These are phyloP conservation scores for Limulus polyphemus DNA, from an alignment of 2,888 invertebrate species.

Conservation along the genomic window DNA sequence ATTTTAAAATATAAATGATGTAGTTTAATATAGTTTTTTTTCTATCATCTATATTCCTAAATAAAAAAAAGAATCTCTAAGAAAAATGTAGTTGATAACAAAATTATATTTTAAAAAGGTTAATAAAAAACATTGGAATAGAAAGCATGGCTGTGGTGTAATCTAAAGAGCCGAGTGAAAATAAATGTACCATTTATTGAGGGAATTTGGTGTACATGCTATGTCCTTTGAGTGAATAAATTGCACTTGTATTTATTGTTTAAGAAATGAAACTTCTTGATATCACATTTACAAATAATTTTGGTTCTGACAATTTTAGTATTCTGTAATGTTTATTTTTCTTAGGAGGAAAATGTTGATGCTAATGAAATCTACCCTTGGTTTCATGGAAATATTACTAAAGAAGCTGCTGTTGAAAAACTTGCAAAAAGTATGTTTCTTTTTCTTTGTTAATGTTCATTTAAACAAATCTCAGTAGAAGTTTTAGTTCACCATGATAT, in stretches of 20 bases:
- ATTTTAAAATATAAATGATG: no score
- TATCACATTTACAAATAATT: slow-evolving; percentile 3
- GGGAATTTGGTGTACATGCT: no score
- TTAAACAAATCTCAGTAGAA: background rate
- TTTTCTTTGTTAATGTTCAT: slow-evolving; percentile 3
- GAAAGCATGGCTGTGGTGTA: no score
- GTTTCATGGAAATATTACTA: slow-evolving; percentile 93
- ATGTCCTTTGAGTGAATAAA: no score
- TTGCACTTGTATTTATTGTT: background rate
- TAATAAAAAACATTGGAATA: no score
- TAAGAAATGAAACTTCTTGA: background rate
- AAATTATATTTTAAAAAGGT: no score
- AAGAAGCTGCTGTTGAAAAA: slow-evolving; percentile 91
- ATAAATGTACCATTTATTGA: no score
- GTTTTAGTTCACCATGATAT: background rate
- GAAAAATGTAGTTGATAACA: no score
- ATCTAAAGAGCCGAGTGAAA: no score
- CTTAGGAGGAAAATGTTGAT: slow-evolving; percentile 73
- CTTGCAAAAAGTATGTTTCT: slow-evolving; percentile 60
- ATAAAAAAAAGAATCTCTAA: no score
- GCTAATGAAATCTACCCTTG: slow-evolving; percentile 92
- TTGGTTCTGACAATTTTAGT: background rate
- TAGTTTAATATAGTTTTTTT: no score
- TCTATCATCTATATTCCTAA: no score
- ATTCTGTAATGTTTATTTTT: slow-evolving; percentile 9